A percentile compares a stretch with the other conserved stretches of the same genome.
These are phyloP conservation scores for Recurvirostra avosetta DNA, from an alignment of 2,113 vertebrate genomes.

Conservation along the genomic window DNA sequence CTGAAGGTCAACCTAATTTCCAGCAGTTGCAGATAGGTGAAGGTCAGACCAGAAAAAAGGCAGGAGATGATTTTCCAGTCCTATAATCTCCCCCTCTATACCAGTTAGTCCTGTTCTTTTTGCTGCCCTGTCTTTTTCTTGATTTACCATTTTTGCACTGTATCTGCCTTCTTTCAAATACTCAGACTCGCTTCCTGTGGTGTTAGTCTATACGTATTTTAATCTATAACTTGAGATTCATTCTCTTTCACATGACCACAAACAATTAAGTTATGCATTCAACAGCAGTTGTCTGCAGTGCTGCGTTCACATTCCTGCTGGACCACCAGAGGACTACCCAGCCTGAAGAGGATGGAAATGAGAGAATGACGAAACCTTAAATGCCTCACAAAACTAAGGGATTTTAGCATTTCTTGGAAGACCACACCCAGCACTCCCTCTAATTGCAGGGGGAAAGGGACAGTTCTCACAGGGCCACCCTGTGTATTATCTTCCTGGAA, in stretches of 20 bases:
- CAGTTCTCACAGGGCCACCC: accelerated
- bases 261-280: not conserved
- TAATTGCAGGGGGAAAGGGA: not conserved
- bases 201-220: not conserved
- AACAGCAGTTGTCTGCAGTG: not conserved
- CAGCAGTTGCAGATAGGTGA: not conserved
- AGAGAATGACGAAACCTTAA: not conserved
- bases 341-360: not conserved
- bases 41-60: not conserved
- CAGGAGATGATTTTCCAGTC: not conserved
- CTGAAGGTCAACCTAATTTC: not conserved
- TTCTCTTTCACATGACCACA: not conserved
- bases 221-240: not conserved
- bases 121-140: not conserved
- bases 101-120: not conserved
- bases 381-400: not conserved
- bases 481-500: not conserved
- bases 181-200: not conserved
- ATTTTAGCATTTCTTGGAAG: not conserved
- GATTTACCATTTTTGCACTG: not conserved
- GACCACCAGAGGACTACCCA: not conserved
- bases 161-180: not conserved
- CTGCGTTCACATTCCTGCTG: not conserved
- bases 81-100: accelerated
- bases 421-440: not conserved